Base-by-base conservation (phyloP, 2,888 invertebrate genomes). In the Brachypterus glaber region DNA sequence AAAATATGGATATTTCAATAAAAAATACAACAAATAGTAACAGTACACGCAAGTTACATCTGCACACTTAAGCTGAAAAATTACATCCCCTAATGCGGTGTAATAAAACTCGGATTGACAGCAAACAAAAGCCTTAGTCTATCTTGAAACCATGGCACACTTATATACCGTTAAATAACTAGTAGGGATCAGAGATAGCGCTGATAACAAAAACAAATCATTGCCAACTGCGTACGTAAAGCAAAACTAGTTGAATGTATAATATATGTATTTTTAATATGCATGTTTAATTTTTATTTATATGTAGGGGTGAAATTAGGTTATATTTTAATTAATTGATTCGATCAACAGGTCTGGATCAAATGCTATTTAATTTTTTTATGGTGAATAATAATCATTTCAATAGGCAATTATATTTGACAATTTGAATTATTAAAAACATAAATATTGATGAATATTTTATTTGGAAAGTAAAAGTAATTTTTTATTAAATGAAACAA, bases 361-460 rank as follows among this genome's bases (percentile, higher is more conserved):
- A 41, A 43, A 41, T 38, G 31, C 37, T 39, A 43, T 48, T 48
- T 47, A 40, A 50, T 48, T 51, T 46, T 47, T 31, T 40, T 32
- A 27, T 18, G 40, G 43, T 44, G 40, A 47, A 47, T 48, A 44
- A 44, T 40, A 40, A 39, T 30, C 47, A 35, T 42, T 44, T 33
- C 33, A 30, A 43, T 45, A 31, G 38, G 29, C 49, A 47, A 47
- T 46, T 44, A 45, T 44, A 45, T 46, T 48, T 42, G 48, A 21
- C 46, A 43, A 50, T 52, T 54, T 53, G 45, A 51, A 50, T 54
- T 49, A 51, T 51, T 52, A 45, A 45, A 46, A 51, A 49, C 42
- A 48, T 48, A 46, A 48, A 49, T 44, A 50, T 41, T 43, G 42
- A 48, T 43, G 46, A 47, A 46, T 44, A 41, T 14, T 35, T n/a